These are phyloP conservation scores for Oreotrochilus melanogaster DNA, from an alignment of 2,113 vertebrate species.

Conservation along the genomic window DNA sequence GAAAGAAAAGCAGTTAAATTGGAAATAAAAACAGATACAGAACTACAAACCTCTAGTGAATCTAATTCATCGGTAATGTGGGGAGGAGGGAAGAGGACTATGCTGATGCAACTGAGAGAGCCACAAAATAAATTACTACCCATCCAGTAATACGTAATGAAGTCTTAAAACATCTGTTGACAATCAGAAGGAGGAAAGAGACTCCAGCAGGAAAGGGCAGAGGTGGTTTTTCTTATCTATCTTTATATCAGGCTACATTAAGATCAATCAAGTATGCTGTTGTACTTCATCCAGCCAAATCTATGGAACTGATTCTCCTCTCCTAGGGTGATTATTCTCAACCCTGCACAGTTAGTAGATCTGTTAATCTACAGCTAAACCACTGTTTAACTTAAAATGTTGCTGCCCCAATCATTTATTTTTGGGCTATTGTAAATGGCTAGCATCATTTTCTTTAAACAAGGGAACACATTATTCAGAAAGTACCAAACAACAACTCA, in stretches of 20 bases:
- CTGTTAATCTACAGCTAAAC: not conserved
- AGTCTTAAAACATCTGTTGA: not conserved
- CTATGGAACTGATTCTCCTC: not conserved
- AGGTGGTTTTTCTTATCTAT: not conserved
- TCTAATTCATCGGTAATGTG: not conserved
- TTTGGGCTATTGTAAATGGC: not conserved
- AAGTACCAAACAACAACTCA: conserved; percentile 7
- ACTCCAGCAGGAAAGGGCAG: not conserved
- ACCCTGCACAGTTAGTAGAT: not conserved
- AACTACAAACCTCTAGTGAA: not conserved
- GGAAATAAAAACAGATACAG: not conserved
- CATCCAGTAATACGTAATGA: not conserved
- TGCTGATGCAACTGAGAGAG: not conserved
- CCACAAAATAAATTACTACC: not conserved
- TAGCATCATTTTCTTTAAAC: not conserved
- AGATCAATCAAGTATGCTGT: not conserved
- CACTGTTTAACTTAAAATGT: not conserved
- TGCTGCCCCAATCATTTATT: not conserved
- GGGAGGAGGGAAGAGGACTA: not conserved
- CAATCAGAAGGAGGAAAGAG: not conserved
- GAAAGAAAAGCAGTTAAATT: not conserved
- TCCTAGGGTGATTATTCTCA: not conserved
- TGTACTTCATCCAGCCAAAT: not conserved
- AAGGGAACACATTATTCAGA: not conserved
- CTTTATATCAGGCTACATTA: not conserved